Base-by-base conservation (phyloP, 1,140 invertebrate species). In the Drosophila baimaii region DNA sequence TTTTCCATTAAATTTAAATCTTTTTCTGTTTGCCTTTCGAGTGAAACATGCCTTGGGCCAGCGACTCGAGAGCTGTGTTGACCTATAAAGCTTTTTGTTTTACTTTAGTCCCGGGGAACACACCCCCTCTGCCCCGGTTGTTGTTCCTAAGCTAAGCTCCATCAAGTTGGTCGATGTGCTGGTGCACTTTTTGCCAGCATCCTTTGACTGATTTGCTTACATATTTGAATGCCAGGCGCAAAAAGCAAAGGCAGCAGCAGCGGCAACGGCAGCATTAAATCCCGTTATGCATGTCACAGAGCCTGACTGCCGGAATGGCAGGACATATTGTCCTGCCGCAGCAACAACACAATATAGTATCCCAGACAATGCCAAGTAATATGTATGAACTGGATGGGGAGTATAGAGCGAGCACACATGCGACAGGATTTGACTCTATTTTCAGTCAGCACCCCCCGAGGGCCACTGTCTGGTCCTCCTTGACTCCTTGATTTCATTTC, bases 251-350 rank as follows among this genome's bases (percentile, higher is more conserved):
- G 43, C 49, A 76, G 49, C 10, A 70, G 56, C 31, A 57, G 35
- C 47, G 70, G 8, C 10, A 31, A 2, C 29, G 58, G 41, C 55
- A 65, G 63, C 31, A 39, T 58, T 52, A 79, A 83, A 84, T 84
- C 81, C 61, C 62, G 81, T 84, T 85, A 77, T 85, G 81, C 77
- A 74, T 80, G 81, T 65, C 81, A 81, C 77, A 68, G 31, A 12
- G 68, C 27, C 58, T 47, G 43, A 59, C 54, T 54, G 52, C 29
- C 44, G 12, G 54, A 59, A 43, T 44, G 52, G 25, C 44, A 65
- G 52, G 58, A 57, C 73, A 66, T 29, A 51, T 69, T 66, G 35
- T 69, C 61, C 69, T 55, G n/a, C 25, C 57, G 41, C 46, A 39
- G 25, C 31, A 52, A 43, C 41, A 65, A 23, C 41, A 58, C 43